phyloP scores from a whole-genome alignment of 2,888 invertebrate species.

The Branchinecta sandiegonensis region DNA sequence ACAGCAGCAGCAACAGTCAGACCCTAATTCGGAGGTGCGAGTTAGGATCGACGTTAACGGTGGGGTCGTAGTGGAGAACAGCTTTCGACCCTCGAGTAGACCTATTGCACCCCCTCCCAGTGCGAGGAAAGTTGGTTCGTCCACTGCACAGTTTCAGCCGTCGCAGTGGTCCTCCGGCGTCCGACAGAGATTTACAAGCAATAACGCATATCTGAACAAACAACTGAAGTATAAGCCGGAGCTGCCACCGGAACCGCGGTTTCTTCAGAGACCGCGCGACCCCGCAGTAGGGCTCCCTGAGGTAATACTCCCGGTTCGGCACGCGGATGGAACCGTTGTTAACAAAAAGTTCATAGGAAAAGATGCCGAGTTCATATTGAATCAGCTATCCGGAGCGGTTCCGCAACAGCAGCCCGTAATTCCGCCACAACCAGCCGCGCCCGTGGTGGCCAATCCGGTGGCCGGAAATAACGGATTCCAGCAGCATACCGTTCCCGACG shows the following conservation, averaged over 20 bases:
- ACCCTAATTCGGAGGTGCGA: neutral
- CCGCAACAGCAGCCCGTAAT: too few species aligned
- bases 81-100: neutral
- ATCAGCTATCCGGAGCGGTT: neutral
- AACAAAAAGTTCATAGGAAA: neutral
- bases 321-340: neutral
- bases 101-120: neutral
- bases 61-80: neutral
- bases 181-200: neutral
- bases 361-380: slow-evolving; percentile 2
- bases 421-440: too few species aligned
- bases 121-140: neutral
- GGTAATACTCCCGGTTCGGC: neutral
- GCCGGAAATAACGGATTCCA: too few species aligned
- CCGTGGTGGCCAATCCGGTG: too few species aligned
- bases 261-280: neutral
- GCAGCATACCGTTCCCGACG: too few species aligned
- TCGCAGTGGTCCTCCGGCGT: neutral
- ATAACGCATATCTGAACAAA: slow-evolving; percentile 9
- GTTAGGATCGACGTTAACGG: neutral
- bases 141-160: neutral
- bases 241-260: slow-evolving; percentile 16
- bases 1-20: too few species aligned
- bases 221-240: slow-evolving; percentile 5
- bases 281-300: neutral